Evolutionary conservation across 2,797 vertebrate species (phyloP).

Genomic region (Lagocephalus sceleratus): DNA sequence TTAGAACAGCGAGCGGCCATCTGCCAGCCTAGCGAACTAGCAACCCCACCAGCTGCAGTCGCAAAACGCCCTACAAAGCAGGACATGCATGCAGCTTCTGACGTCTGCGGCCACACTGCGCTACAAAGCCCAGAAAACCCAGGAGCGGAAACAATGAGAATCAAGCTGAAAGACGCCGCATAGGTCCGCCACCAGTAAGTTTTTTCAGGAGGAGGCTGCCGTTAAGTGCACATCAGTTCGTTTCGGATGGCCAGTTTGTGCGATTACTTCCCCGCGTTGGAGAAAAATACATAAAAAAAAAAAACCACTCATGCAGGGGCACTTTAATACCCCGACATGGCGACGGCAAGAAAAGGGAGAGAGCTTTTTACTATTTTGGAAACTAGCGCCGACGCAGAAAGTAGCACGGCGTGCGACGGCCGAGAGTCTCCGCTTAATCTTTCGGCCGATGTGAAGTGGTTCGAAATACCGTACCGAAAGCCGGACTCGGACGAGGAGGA

Average conservation of each 20-base stretch:
- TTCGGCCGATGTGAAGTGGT: constrained; percentile 83
- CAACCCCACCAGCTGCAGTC: constrained; percentile 84
- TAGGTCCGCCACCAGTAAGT: constrained; percentile 69
- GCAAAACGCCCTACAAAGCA: constrained; percentile 88
- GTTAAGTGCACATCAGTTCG: constrained; percentile 66
- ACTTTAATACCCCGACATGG: constrained; percentile 86
- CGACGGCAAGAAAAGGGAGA: constrained; percentile 84
- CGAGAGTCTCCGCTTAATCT: constrained; percentile 79
- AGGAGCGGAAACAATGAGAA: constrained; percentile 82
- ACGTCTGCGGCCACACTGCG: constrained; percentile 88
- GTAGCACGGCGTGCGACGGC: constrained; percentile 72
- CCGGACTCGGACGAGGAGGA: constrained; percentile 79
- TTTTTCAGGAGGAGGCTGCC: constrained; percentile 53
- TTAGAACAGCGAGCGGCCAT: constrained; percentile 84
- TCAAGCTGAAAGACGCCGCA: constrained; percentile 72
- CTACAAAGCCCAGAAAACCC: constrained; percentile 80
- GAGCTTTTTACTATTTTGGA: constrained; percentile 88
- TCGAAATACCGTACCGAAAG: constrained; percentile 81
- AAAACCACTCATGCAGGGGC: constrained; percentile 84
- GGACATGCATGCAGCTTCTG: constrained; percentile 88
- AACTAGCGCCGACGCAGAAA: constrained; percentile 83
- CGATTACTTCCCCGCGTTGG: constrained; percentile 64
- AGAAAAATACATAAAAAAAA: constrained; percentile 73
- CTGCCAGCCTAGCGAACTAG: constrained; percentile 81
- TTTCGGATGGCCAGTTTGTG: constrained; percentile 69